Conservation (phyloP, 2,113 vertebrate species). For the Calyptomena viridis region DNA sequence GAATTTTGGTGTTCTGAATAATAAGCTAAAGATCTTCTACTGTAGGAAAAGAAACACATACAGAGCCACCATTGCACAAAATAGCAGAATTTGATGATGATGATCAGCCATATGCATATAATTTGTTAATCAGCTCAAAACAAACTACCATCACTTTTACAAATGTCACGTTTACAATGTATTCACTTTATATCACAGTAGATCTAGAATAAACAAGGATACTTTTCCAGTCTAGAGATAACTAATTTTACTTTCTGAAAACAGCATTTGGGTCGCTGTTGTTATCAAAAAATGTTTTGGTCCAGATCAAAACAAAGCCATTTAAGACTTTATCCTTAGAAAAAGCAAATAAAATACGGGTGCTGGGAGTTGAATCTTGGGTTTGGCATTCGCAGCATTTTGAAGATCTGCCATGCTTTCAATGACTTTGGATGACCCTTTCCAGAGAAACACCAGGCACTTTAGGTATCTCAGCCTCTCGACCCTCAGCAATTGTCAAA, state of each 20-base stretch:
- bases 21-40: not conserved
- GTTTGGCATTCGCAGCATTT: not conserved
- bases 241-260: not conserved
- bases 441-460: not conserved
- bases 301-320: not conserved
- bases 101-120: not conserved
- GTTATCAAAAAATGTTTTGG: not conserved
- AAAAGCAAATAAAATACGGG: not conserved
- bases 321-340: not conserved
- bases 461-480: accelerated
- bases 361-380: not conserved
- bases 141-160: not conserved
- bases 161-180: not conserved
- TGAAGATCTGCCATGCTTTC: not conserved
- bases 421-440: not conserved
- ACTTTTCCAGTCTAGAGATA: not conserved
- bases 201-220: not conserved
- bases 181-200: not conserved
- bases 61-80: constrained; percentile 36
- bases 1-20: not conserved
- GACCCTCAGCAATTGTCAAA: not conserved
- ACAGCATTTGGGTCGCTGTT: not conserved
- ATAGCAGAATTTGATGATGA: constrained; percentile 54
- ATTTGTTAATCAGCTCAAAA: not conserved
- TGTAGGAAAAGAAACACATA: constrained; percentile 26